Evolutionary conservation across 1,140 invertebrate genomes (phyloP).

Genomic region (Zaprionus kolodkinae): DNA sequence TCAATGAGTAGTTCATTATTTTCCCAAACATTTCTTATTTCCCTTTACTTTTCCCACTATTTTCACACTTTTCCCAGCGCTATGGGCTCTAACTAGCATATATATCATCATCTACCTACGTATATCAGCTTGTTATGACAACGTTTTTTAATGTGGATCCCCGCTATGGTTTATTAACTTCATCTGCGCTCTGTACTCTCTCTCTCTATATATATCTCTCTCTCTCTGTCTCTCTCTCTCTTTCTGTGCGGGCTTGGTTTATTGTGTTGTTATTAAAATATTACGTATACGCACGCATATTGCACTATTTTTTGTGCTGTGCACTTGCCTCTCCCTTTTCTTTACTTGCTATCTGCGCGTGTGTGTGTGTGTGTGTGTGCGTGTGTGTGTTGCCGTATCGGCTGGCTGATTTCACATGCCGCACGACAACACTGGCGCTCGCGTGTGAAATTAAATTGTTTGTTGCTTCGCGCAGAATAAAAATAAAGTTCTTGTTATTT

Average conservation of each 20-base stretch:
- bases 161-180: not conserved
- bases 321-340: not conserved
- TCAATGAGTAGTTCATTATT: too few relatives aligned
- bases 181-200: too few relatives aligned
- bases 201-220: too few relatives aligned
- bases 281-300: constrained; percentile 10
- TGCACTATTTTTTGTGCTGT: constrained; percentile 11
- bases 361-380: constrained; percentile 4
- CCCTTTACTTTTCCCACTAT: not conserved
- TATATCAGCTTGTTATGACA: not conserved
- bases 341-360: not conserved
- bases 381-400: constrained; percentile 38
- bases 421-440: constrained; percentile 79
- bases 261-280: constrained; percentile 8
- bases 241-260: too few relatives aligned
- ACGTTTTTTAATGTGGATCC: not conserved
- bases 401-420: constrained; percentile 73
- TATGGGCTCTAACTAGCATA: too few relatives aligned
- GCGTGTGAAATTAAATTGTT: constrained; percentile 82
- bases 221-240: not conserved
- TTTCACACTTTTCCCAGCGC: too few relatives aligned
- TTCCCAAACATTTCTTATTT: not conserved
- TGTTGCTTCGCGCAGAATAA: constrained; percentile 79
- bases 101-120: too few relatives aligned
- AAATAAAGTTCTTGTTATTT: constrained; percentile 64